Conservation (phyloP, 2,888 invertebrate species). For the Aquatica leii region DNA sequence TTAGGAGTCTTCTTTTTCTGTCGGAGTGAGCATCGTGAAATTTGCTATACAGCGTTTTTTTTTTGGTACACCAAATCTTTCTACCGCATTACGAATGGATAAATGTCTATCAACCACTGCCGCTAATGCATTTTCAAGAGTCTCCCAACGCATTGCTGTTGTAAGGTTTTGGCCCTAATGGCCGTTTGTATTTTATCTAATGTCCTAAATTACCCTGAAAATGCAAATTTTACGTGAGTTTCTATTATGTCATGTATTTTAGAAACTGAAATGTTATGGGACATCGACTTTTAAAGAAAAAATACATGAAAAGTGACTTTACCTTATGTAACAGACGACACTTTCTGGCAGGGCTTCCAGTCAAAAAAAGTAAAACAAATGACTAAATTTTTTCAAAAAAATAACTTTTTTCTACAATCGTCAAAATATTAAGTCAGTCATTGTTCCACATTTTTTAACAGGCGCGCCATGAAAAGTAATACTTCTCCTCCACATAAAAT, state of each 20-base stretch:
- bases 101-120: too few species aligned
- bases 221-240: background rate
- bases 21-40: background rate
- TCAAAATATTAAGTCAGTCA: too few species aligned
- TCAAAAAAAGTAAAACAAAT: too few species aligned
- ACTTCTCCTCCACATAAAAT: too few species aligned
- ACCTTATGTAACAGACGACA: background rate
- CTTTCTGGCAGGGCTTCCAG: too few species aligned
- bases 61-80: too few species aligned
- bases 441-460: too few species aligned
- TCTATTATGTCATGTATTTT: background rate
- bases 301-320: background rate
- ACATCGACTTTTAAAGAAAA: background rate
- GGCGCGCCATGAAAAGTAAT: too few species aligned
- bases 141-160: background rate
- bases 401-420: too few species aligned
- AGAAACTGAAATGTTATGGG: background rate
- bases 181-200: background rate
- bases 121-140: background rate
- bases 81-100: background rate
- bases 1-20: background rate
- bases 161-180: background rate
- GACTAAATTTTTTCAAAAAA: too few species aligned
- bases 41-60: background rate
- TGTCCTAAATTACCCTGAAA: background rate